Percentiles rank a stretch among this genome's conserved stretches.
These are phyloP conservation scores for Molossus alvarezi DNA, from an alignment of 2,797 vertebrate species.

Conservation along the genomic window DNA sequence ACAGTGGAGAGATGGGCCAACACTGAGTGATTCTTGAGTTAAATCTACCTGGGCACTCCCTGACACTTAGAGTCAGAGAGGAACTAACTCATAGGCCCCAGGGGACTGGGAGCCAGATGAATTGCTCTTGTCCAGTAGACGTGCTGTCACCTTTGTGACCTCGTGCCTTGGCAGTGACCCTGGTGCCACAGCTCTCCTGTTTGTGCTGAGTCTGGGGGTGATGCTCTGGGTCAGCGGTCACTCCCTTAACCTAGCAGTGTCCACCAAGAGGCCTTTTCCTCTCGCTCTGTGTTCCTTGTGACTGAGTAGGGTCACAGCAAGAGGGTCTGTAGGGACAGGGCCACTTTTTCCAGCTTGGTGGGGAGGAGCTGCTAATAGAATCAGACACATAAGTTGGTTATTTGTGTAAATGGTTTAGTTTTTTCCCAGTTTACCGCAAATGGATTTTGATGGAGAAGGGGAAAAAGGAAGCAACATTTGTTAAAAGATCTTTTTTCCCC, in stretches of 20 bases:
- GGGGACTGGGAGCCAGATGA: slow-evolving; percentile 68
- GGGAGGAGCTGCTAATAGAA: neutral
- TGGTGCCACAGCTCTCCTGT: slow-evolving; percentile 18
- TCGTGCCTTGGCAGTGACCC: slow-evolving; percentile 50
- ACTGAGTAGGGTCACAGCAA: neutral
- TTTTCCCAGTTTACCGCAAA: neutral
- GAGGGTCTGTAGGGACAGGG: neutral
- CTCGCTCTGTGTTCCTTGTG: neutral
- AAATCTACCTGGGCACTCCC: slow-evolving; percentile 86
- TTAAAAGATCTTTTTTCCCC: neutral
- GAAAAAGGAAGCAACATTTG: neutral
- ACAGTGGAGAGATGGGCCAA: slow-evolving; percentile 71
- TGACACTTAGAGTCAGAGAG: slow-evolving; percentile 85
- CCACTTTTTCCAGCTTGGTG: neutral
- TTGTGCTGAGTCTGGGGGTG: neutral
- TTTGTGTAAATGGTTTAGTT: slow-evolving; percentile 18
- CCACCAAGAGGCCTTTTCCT: neutral
- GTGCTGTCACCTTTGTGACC: slow-evolving; percentile 72
- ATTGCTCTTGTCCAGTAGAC: slow-evolving; percentile 77
- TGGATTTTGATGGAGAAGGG: slow-evolving; percentile 54
- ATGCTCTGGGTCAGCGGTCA: neutral
- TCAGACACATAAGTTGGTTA: neutral
- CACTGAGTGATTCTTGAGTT: slow-evolving; percentile 83
- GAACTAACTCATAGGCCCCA: slow-evolving; percentile 81
- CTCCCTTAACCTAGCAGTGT: neutral